Base-by-base conservation (phyloP, 2,888 invertebrate genomes). In the Ornithoptera alexandrae region DNA sequence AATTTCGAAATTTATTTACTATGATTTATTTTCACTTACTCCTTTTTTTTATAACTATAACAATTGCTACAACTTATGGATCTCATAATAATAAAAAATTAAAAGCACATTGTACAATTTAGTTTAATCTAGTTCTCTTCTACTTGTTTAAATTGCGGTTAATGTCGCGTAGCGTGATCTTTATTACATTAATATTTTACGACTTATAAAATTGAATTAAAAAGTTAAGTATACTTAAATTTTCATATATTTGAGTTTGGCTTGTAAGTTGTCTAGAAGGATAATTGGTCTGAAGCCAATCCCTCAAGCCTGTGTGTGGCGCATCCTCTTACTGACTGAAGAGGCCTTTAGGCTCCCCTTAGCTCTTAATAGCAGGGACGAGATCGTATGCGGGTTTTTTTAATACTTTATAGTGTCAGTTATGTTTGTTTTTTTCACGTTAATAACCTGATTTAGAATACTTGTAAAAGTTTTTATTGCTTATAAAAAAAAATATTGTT, bases 171-270 rank as follows among this genome's bases (percentile, higher is more conserved):
- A 75, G 74, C 76, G 78, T 79, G 78, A 79, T 82, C 83, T 81
- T 78, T 78, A 81, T 83, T 84, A 77, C 78, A 81, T 84, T 77
- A 79, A 77, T 81, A 76, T 81, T 83, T 81, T 82, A 84, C 77
- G 81, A 79, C 72, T 81, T 82, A 83, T 85, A 81, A 84, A 86
- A 78, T 68, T 72, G 72, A 76, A 76, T 76, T 78, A 76, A 75
- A 76, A 75, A 72, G 72, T 74, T 72, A 71, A 72, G 73, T 67
- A n/a, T 56, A 56, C 20, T 46, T 15, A 20, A 2, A 56, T 20
- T 46, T 61, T n/a, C 56, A 42, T 59, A 17, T 15, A 62, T 67
- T 56, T 62, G 30, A 36, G n/a, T 22, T 67, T 46, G 46, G 46
- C 46, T 46, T 15, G 46, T 46, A 46, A 46, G 46, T 46, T 8